Conservation (phyloP, 2,113 vertebrate genomes). For the Dendrocopos noguchii region DNA sequence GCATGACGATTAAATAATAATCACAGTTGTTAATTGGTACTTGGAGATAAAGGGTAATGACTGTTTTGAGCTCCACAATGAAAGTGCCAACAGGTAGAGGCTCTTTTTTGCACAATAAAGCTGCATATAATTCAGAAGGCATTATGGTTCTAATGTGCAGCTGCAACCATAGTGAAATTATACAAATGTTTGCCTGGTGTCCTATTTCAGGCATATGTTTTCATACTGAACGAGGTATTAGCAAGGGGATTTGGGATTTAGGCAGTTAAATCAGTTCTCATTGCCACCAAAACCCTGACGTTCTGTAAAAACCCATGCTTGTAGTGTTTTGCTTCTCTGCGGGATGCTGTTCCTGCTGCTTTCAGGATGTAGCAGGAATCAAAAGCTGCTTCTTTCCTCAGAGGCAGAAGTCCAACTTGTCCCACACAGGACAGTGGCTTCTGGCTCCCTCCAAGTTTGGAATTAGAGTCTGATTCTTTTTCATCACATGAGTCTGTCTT, state of each 20-base stretch:
- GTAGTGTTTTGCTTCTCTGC: not conserved
- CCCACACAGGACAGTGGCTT: not conserved
- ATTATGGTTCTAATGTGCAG: not conserved
- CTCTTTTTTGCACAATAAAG: conserved; percentile 18
- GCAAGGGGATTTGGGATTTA: not conserved
- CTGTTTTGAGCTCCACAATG: conserved; percentile 23
- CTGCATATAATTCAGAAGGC: conserved; percentile 18
- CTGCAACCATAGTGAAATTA: conserved; percentile 13
- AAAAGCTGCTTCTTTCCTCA: conserved; percentile 27
- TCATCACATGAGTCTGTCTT: not conserved
- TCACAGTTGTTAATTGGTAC: conserved; percentile 41
- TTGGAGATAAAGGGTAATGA: conserved; percentile 49
- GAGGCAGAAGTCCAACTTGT: not conserved
- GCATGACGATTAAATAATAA: conserved; percentile 58
- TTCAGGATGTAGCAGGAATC: conserved; percentile 8
- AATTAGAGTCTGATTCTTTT: not conserved
- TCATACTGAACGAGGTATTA: not conserved
- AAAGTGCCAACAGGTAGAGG: conserved; percentile 18
- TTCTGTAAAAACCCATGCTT: not conserved
- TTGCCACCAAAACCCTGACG: not conserved
- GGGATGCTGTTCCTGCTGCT: conserved; percentile 21
- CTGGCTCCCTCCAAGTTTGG: not conserved
- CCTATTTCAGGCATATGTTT: conserved; percentile 34
- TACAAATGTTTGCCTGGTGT: not conserved
- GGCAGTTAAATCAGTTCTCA: conserved; percentile 7